These are phyloP conservation scores for Laticauda colubrina DNA, from an alignment of 2,113 vertebrate genomes.

Conservation along the genomic window DNA sequence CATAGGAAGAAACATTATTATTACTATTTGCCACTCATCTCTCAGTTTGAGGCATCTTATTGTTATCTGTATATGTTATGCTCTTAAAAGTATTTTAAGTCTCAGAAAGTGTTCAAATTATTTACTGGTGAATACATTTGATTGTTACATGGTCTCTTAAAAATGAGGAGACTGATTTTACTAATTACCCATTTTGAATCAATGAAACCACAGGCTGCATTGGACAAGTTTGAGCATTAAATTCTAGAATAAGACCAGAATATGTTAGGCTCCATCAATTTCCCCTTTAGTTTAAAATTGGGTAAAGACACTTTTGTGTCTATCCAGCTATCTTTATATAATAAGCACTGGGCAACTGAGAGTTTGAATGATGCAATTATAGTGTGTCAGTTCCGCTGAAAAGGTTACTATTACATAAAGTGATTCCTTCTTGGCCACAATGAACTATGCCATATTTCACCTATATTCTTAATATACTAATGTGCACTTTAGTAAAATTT, in stretches of 20 bases:
- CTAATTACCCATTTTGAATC: constrained; percentile 12
- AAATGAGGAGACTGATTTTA: constrained; percentile 17
- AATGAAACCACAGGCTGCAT: constrained; percentile 3
- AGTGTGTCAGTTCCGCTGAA: constrained; percentile 5
- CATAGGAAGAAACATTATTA: neutral
- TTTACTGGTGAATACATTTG: constrained; percentile 1
- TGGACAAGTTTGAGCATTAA: constrained; percentile 25
- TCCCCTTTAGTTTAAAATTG: constrained; percentile 38
- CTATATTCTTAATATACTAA: constrained; percentile 59
- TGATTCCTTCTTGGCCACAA: constrained; percentile 40
- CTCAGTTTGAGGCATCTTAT: neutral
- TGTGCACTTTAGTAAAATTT: constrained; percentile 53
- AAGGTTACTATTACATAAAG: constrained; percentile 38
- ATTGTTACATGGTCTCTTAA: neutral
- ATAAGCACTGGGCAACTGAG: constrained; percentile 68
- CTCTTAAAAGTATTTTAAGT: constrained; percentile 22
- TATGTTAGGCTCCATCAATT: neutral
- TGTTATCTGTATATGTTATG: constrained; percentile 6
- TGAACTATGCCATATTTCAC: constrained; percentile 59
- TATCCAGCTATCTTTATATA: constrained; percentile 45
- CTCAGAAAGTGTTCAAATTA: constrained; percentile 17
- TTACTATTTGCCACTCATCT: neutral
- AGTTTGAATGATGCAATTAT: constrained; percentile 42
- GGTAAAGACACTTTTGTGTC: constrained; percentile 28
- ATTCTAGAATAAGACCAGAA: constrained; percentile 15